A percentile compares a stretch with the other conserved stretches of the same genome.
These are phyloP conservation scores for Metellina segmentata DNA, from an alignment of 2,888 invertebrate species.

Conservation along the genomic window DNA sequence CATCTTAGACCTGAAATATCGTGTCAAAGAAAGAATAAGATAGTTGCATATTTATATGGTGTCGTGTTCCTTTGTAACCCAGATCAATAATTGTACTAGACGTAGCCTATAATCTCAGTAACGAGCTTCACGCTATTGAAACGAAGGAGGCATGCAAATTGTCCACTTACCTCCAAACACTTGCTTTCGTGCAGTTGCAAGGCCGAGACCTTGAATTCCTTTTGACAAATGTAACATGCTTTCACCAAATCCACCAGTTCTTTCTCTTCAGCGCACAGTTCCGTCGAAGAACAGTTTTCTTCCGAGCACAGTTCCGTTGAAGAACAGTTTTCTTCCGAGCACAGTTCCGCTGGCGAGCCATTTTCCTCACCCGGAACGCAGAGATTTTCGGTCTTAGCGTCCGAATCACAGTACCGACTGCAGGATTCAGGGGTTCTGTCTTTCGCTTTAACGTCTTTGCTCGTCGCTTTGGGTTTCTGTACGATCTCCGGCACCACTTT, in stretches of 20 bases:
- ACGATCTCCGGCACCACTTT: constrained; percentile 16
- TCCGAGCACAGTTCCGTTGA: background rate
- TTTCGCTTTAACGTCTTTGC: constrained; percentile 3
- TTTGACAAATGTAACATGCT: constrained; percentile 84
- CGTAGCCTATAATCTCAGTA: background rate
- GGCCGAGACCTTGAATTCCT: constrained; percentile 86
- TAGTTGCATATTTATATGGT: no score
- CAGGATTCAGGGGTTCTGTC: background rate
- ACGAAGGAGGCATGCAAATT: background rate
- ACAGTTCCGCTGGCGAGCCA: background rate
- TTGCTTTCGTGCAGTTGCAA: constrained; percentile 86
- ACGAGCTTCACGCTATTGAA: background rate
- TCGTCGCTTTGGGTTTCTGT: constrained; percentile 2
- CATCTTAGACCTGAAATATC: no score
- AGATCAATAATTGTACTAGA: no score
- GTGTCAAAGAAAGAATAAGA: no score
- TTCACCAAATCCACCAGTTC: constrained; percentile 45
- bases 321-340: background rate
- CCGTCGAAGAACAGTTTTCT: background rate
- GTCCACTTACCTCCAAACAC: constrained; percentile 81
- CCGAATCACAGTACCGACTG: background rate
- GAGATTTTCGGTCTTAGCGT: background rate
- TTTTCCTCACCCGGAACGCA: background rate
- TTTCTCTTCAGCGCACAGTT: background rate
- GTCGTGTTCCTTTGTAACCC: no score